Percentiles rank a stretch among this genome's conserved stretches.
Evolutionary conservation across 2,888 invertebrate species (phyloP).

Genomic region (Artemia sinica): DNA sequence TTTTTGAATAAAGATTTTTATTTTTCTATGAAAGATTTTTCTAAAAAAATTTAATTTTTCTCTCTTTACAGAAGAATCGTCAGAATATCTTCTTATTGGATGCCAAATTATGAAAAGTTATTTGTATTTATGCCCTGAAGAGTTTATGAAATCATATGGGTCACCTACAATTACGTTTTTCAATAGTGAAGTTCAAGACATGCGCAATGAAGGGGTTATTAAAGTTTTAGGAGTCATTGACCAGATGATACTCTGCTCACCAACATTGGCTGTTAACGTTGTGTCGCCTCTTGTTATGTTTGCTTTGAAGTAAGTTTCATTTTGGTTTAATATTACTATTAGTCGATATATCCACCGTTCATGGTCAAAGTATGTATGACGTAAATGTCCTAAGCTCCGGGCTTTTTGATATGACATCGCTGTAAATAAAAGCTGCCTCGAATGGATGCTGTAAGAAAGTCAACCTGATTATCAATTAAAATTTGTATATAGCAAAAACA

Average conservation of each 20-base stretch:
- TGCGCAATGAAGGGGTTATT: slow-evolving; percentile 52
- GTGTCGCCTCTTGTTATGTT: slow-evolving; percentile 39
- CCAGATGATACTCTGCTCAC: slow-evolving; percentile 40
- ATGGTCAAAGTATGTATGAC: too few species aligned
- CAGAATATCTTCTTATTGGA: slow-evolving; percentile 60
- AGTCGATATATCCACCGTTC: too few species aligned
- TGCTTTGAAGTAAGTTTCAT: slow-evolving; percentile 37
- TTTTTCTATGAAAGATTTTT: slow-evolving; percentile 20
- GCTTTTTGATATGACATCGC: too few species aligned
- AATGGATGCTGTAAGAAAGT: too few species aligned
- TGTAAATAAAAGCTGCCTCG: too few species aligned
- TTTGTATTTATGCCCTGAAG: slow-evolving; percentile 55
- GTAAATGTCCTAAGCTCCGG: too few species aligned
- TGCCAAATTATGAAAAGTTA: slow-evolving; percentile 67
- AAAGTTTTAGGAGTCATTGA: slow-evolving; percentile 56
- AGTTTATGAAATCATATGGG: slow-evolving; percentile 54
- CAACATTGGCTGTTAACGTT: slow-evolving; percentile 44
- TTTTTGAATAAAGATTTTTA: slow-evolving; percentile 17
- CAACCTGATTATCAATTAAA: too few species aligned
- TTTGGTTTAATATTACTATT: too few species aligned
- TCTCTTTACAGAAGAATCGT: slow-evolving; percentile 46
- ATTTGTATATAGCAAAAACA: too few species aligned
- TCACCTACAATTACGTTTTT: slow-evolving; percentile 49
- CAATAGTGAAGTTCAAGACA: slow-evolving; percentile 54
- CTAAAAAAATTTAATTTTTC: background rate